Conservation (phyloP, 2,113 vertebrate genomes). For the Cnemophilus loriae region DNA sequence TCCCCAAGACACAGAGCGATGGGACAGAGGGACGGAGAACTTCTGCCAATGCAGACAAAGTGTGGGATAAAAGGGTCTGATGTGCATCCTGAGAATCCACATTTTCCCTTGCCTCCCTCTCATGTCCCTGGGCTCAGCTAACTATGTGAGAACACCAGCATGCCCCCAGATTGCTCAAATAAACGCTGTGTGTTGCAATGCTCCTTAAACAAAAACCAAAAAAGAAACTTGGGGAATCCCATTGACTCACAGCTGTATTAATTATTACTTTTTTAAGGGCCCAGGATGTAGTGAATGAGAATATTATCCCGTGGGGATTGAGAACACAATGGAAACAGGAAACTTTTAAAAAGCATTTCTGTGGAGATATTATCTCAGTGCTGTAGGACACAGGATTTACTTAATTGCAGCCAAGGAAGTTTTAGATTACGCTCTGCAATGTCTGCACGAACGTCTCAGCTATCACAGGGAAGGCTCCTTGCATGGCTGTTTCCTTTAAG, state of each 20-base stretch:
- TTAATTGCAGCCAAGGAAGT: conserved; percentile 59
- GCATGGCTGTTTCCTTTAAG: neutral
- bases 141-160: neutral
- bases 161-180: neutral
- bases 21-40: neutral
- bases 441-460: conserved; percentile 20
- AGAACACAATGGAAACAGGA: conserved; percentile 47
- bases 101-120: neutral
- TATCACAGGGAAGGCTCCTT: conserved; percentile 21
- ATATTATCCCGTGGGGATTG: conserved; percentile 50
- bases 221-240: conserved; percentile 56
- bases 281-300: conserved; percentile 32
- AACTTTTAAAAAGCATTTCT: conserved; percentile 63
- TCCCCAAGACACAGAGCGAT: neutral
- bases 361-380: conserved; percentile 55
- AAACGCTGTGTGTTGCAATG: neutral
- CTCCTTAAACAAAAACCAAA: neutral
- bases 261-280: conserved; percentile 1
- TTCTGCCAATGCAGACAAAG: neutral
- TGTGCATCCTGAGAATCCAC: neutral
- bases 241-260: conserved; percentile 51
- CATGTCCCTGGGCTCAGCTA: neutral
- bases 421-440: conserved; percentile 53
- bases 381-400: conserved; percentile 52
- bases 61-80: neutral